A percentile compares a stretch with the other conserved stretches of the same genome.
Conservation (phyloP, 2,113 vertebrate species). For the Podilymbus podiceps region DNA sequence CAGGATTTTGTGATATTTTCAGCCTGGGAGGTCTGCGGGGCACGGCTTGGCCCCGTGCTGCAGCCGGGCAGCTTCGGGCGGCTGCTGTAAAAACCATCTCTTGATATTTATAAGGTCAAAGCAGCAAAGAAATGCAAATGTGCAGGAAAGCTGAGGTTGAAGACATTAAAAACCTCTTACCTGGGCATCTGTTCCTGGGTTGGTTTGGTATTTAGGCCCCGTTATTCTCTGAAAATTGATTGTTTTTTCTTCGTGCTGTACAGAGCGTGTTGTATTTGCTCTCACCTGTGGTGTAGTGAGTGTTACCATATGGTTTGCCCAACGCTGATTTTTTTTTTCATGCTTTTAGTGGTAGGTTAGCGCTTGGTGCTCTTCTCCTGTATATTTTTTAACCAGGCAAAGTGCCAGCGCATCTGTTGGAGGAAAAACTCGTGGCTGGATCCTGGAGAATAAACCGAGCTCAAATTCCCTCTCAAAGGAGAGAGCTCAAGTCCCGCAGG, state of each 20-base stretch:
- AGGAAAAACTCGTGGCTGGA: neutral
- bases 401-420: neutral
- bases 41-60: neutral
- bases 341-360: neutral
- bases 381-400: neutral
- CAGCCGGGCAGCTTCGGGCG: neutral
- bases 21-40: neutral
- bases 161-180: neutral
- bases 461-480: neutral
- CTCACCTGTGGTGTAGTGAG: neutral
- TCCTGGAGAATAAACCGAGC: neutral
- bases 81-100: neutral
- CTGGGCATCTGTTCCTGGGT: neutral
- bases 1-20: neutral
- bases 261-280: neutral
- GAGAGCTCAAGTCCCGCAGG: neutral
- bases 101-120: neutral
- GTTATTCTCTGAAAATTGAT: neutral
- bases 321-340: neutral
- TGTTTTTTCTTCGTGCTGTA: neutral
- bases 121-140: neutral
- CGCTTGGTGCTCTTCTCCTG: neutral
- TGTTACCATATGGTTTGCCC: constrained; percentile 25
- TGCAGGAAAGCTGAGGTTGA: neutral
- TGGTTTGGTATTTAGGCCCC: neutral